Base-by-base conservation (phyloP, 2,888 invertebrate species). In the Pasiphila rectangulata region DNA sequence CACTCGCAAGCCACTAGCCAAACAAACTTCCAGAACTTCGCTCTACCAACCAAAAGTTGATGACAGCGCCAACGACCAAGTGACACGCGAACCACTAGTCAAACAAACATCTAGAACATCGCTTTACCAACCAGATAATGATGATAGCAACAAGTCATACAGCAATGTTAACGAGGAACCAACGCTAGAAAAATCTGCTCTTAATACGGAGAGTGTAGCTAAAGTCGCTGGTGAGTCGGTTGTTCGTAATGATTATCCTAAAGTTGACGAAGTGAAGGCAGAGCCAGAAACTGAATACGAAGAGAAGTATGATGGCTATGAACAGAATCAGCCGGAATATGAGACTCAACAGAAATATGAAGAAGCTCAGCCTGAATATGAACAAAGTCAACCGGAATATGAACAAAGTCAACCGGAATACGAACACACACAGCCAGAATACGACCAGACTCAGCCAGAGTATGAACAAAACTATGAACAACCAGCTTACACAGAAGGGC, bases 391-490 rank as follows among this genome's bases (percentile, higher is more conserved):
- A 24, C 45, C 57, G 9, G 62, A 67, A 34, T 19, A 32, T 9
- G 69, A 70, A 54, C 61, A 66, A 24, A 60, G 36, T 30, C 47
- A 67, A 34, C 35, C 35, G 4, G 71, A 74, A 41, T 72, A 72
- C 34, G 67, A 73, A 37, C 67, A 49, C 15, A 56, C 2, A 3
- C 21, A 32, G n/a, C 32, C 32, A 9, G 17, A 56, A 37, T 62
- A 59, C 15, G 67, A 64, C 30, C 49, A 44, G 17, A 23, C 37
- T 20, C 46, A 43, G 21, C 46, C 57, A 15, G 60, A 74, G 41
- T 72, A 72, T 34, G 68, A 73, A 24, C 65, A 78, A 10, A 74
- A 76, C 54, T 75, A 72, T 50, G 75, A 73, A 41, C 73, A 78
- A 55, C 69, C 65, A n/a, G 67, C 63, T 43, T 73, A 72, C 43